Percentiles rank a stretch among this genome's conserved stretches.
phyloP scores from a whole-genome alignment of 2,797 vertebrate genomes.

The Bufotes viridis region DNA sequence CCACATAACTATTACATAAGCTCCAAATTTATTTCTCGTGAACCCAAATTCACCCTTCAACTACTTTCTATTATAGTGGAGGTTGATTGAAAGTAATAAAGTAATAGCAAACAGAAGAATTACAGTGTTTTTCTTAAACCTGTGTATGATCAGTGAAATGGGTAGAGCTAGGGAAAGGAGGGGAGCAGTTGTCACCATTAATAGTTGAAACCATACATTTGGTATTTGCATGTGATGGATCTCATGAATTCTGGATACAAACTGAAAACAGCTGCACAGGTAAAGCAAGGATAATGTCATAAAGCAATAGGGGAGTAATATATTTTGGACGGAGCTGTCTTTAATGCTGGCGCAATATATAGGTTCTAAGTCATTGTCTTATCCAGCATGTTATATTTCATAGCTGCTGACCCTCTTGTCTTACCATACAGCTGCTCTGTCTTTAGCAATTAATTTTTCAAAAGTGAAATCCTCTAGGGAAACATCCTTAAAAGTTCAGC shows the following conservation, averaged over 20 bases:
- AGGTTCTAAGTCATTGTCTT: conserved; percentile 7
- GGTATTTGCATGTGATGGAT: background rate
- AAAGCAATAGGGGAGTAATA: background rate
- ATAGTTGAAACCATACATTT: background rate
- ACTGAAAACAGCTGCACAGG: background rate
- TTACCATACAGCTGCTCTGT: background rate
- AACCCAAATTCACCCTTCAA: no score
- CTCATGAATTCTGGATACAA: background rate
- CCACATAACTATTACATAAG: no score
- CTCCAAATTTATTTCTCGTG: no score
- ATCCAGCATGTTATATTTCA: conserved; percentile 8
- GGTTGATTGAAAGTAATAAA: no score
- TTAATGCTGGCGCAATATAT: background rate
- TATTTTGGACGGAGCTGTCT: background rate
- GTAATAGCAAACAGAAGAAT: no score
- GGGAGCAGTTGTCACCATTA: background rate
- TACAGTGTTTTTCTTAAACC: no score
- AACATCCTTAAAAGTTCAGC: background rate
- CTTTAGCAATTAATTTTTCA: background rate
- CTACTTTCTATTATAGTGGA: no score
- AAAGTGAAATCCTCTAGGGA: background rate
- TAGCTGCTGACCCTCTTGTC: background rate
- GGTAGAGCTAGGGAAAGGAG: background rate
- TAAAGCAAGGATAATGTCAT: conserved; percentile 3
- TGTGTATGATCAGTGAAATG: background rate